phyloP scores from a whole-genome alignment of 2,888 invertebrate genomes.

The Pseudolycoriella hygida region DNA sequence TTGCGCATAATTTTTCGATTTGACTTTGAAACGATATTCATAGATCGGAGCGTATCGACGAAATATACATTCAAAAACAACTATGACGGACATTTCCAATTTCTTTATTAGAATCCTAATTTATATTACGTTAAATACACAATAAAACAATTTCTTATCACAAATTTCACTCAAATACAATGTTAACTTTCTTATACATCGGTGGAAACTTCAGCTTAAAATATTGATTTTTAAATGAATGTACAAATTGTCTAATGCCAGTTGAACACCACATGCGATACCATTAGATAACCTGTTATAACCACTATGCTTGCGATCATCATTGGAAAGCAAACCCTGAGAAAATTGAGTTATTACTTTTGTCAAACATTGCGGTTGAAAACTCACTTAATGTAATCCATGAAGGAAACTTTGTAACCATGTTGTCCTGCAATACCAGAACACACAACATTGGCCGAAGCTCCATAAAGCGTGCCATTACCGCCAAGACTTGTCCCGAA shows the following conservation, averaged over 20 bases:
- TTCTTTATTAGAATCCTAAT: too few species aligned
- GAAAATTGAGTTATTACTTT: slow-evolving; percentile 14
- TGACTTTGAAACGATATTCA: too few species aligned
- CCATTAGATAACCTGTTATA: slow-evolving; percentile 46
- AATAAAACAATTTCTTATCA: too few species aligned
- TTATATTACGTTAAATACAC: too few species aligned
- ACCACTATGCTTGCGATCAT: slow-evolving; percentile 54
- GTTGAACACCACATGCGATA: slow-evolving; percentile 46
- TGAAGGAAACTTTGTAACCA: slow-evolving; percentile 69
- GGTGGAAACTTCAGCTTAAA: too few species aligned
- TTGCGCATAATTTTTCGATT: too few species aligned
- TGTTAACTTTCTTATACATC: too few species aligned
- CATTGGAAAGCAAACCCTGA: slow-evolving; percentile 65
- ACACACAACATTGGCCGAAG: slow-evolving; percentile 80
- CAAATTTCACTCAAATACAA: too few species aligned
- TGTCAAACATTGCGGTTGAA: neutral
- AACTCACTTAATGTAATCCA: slow-evolving; percentile 60
- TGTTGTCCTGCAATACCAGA: slow-evolving; percentile 86
- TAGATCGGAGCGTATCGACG: too few species aligned
- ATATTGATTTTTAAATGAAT: neutral
- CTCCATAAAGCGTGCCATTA: slow-evolving; percentile 78
- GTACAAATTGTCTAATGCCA: slow-evolving; percentile 32
- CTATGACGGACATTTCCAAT: too few species aligned
- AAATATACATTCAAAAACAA: too few species aligned
- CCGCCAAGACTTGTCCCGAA: slow-evolving; percentile 83